Base-by-base conservation (phyloP, 2,888 invertebrate species). In the Eristalis tenax region DNA sequence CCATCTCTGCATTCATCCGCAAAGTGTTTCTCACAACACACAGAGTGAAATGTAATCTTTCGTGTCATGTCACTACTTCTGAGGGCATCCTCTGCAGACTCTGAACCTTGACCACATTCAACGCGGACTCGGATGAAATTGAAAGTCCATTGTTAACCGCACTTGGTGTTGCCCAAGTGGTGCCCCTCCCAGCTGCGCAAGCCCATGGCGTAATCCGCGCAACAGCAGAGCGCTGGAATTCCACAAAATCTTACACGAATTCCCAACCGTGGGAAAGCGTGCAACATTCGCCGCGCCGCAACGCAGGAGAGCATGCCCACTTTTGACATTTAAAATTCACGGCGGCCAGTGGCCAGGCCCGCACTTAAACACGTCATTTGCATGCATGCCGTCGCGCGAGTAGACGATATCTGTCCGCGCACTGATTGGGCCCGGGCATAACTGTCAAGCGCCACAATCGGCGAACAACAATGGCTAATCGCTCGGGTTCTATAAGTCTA, bases 341-440 rank as follows among this genome's bases (percentile, higher is more conserved):
- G n/a, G n/a, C 32, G 40, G 11, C 43, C 56, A 43, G 50, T 69
- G 69, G 65, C 26, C 69, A 28, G 61, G 74, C 77, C 65, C 82
- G 18, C 50, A 82, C 74, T 78, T 82, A 82, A 86, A 75, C 59
- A 61, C 77, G 59, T 78, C 64, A 86, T 86, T 86, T 86, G 85
- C 85, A 86, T 86, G 82, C 85, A 86, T 74, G 57, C 50, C 50
- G 18, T 50, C 50, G 18, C 8, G 8, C 50, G 10, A 50, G 50
- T 50, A 50, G 50, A 50, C 50, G n/a, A 50, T 50, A 50, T 50
- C 50, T 50, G 50, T 50, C 50, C 43, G 23, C 35, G 18, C 50
- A 18, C 18, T 50, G 50, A 43, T n/a, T 43, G 43, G 32, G 38
- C 50, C 50, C 50, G 50, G 8, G 18, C 50, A 50, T 50, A 50